phyloP scores from a whole-genome alignment of 2,888 invertebrate species.

The Lasioglossum leucozonium region DNA sequence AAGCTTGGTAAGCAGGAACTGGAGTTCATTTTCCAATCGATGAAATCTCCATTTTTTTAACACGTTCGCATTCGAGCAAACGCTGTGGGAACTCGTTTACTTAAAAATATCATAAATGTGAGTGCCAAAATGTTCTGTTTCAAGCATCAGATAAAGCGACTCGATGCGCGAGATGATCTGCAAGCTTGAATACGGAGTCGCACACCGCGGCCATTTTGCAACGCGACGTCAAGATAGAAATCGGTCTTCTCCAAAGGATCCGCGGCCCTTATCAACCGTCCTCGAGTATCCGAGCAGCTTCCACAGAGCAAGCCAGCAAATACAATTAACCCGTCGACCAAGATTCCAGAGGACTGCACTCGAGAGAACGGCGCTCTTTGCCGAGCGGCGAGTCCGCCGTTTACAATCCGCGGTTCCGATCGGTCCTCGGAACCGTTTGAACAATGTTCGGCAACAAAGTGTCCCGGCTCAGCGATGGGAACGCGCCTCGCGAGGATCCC shows the following conservation, averaged over 20 bases:
- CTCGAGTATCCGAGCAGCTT: not conserved
- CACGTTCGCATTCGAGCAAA: too few relatives aligned
- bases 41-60: too few relatives aligned
- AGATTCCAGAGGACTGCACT: conserved; percentile 2
- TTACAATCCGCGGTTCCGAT: not conserved
- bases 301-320: not conserved
- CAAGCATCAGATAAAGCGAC: too few relatives aligned
- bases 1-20: not conserved
- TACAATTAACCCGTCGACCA: not conserved
- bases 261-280: not conserved
- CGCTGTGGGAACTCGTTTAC: too few relatives aligned
- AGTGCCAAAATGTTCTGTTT: too few relatives aligned
- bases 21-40: not conserved
- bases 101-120: too few relatives aligned
- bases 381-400: not conserved
- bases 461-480: conserved; percentile 8
- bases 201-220: not conserved
- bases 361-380: not conserved
- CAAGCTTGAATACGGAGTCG: not conserved
- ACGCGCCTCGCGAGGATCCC: not conserved
- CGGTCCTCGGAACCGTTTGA: not conserved
- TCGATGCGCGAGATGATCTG: too few relatives aligned
- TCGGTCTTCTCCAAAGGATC: not conserved
- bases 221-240: not conserved
- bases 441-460: conserved; percentile 21